Conservation (phyloP, 2,888 invertebrate species). For the Trypoxylon attenuatum region DNA sequence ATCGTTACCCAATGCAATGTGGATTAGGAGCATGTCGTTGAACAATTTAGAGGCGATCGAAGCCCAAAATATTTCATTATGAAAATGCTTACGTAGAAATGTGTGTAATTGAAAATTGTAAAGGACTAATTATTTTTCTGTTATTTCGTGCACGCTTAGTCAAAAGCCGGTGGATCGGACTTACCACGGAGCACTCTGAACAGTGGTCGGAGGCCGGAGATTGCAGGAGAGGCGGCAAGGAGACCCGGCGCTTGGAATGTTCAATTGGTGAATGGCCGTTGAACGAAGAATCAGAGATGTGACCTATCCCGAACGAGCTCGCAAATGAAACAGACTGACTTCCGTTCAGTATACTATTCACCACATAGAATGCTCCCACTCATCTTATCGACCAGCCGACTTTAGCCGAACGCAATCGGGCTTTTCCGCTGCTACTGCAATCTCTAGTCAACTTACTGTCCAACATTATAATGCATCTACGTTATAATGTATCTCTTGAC, state of each 20-base stretch:
- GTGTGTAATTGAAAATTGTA: too few species aligned
- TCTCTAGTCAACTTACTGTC: constrained; percentile 20
- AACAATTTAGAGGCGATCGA: too few species aligned
- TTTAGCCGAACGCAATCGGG: constrained; percentile 62
- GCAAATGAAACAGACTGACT: constrained; percentile 55
- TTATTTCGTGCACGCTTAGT: too few species aligned
- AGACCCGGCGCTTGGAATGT: constrained; percentile 83
- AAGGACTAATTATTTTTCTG: constrained; percentile 17
- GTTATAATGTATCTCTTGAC: too few species aligned
- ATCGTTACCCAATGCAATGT: neutral
- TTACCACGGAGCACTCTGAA: constrained; percentile 79
- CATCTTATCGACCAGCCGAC: constrained; percentile 72
- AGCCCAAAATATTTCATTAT: too few species aligned
- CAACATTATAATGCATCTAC: neutral
- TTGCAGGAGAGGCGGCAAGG: constrained; percentile 44
- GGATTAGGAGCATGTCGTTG: too few species aligned
- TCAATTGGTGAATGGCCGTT: constrained; percentile 78
- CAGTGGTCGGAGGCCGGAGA: too few species aligned
- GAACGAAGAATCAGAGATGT: constrained; percentile 60
- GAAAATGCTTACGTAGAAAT: too few species aligned
- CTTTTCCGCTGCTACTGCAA: constrained; percentile 56
- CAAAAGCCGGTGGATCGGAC: too few species aligned
- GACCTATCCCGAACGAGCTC: constrained; percentile 41
- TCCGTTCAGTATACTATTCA: constrained; percentile 59
- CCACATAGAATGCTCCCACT: constrained; percentile 52